phyloP scores from a whole-genome alignment of 30 jellyfish, hydroid and myxozoan species.

The Chrysaora quinquecirrha region DNA sequence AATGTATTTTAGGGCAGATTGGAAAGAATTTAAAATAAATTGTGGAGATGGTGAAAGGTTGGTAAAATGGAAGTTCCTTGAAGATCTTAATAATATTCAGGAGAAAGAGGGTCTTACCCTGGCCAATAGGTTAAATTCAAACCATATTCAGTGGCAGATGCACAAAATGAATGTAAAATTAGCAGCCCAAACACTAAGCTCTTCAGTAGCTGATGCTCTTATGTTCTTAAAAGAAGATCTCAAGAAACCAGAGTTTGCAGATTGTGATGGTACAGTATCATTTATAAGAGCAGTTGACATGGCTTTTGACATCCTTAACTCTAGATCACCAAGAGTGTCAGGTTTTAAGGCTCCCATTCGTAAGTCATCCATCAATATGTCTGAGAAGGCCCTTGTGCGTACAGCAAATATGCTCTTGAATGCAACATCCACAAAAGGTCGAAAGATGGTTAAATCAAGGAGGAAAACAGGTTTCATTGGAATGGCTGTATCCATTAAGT shows the following conservation, averaged over 20 bases:
- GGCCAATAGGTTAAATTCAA: not conserved
- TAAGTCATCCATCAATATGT: not conserved
- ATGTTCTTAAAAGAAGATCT: not conserved
- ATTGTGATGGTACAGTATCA: too few relatives aligned
- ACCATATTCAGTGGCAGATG: not conserved
- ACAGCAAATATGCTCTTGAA: not conserved
- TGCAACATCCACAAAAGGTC: not conserved
- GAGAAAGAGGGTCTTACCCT: not conserved
- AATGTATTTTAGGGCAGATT: not conserved
- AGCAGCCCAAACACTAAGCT: not conserved
- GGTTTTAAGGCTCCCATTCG: not conserved
- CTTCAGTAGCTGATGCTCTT: not conserved
- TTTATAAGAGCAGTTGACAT: too few relatives aligned
- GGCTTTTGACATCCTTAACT: too few relatives aligned
- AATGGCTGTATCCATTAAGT: conserved; percentile 14
- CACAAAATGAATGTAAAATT: not conserved
- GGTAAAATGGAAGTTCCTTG: not conserved
- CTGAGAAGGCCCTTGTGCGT: not conserved
- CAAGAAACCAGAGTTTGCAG: not conserved
- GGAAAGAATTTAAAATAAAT: not conserved
- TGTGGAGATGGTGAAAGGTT: not conserved
- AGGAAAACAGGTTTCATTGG: conserved; percentile 44
- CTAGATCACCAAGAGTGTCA: not conserved
- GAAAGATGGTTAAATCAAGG: not conserved
- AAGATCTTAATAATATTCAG: not conserved